Evolutionary conservation across 2,888 invertebrate genomes (phyloP).

Genomic region (Halocaridina rubra): DNA sequence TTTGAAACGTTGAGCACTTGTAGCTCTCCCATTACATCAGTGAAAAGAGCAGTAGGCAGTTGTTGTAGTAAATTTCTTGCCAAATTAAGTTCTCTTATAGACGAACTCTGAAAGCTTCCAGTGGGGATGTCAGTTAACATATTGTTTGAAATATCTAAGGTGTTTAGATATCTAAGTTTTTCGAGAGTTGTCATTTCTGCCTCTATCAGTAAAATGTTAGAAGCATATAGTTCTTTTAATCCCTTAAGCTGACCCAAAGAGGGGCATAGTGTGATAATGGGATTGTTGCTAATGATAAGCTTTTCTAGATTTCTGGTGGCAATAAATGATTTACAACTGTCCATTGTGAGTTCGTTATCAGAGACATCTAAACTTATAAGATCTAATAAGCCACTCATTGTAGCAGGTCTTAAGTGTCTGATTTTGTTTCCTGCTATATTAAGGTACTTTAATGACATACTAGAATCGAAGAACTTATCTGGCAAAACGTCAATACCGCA

Average conservation of each 20-base stretch:
- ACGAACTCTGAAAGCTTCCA: conserved; percentile 52
- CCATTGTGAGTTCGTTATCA: conserved; percentile 64
- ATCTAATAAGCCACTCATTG: conserved; percentile 64
- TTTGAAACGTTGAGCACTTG: conserved; percentile 37
- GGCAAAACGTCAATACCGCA: conserved; percentile 67
- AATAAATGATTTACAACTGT: conserved; percentile 40
- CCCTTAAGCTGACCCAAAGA: conserved; percentile 5
- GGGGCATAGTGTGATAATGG: conserved; percentile 32
- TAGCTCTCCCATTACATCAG: conserved; percentile 17
- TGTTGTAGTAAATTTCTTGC: conserved; percentile 34
- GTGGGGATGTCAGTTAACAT: conserved; percentile 54
- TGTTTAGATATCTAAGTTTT: conserved; percentile 21
- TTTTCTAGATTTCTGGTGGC: conserved; percentile 18
- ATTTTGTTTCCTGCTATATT: conserved; percentile 66
- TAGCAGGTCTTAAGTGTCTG: conserved; percentile 63
- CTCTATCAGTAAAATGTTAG: conserved; percentile 32
- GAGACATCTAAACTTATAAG: conserved; percentile 65
- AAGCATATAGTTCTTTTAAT: conserved; percentile 32
- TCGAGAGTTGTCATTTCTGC: conserved; percentile 2
- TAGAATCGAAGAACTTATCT: conserved; percentile 70
- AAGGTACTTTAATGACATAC: conserved; percentile 76
- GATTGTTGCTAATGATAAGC: conserved; percentile 42
- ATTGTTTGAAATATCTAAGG: conserved; percentile 59
- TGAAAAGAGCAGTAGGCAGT: conserved; percentile 42
- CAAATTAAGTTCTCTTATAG: conserved; percentile 42